Conservation (phyloP, 2,113 vertebrate species). For the Solenodon paradoxus region DNA sequence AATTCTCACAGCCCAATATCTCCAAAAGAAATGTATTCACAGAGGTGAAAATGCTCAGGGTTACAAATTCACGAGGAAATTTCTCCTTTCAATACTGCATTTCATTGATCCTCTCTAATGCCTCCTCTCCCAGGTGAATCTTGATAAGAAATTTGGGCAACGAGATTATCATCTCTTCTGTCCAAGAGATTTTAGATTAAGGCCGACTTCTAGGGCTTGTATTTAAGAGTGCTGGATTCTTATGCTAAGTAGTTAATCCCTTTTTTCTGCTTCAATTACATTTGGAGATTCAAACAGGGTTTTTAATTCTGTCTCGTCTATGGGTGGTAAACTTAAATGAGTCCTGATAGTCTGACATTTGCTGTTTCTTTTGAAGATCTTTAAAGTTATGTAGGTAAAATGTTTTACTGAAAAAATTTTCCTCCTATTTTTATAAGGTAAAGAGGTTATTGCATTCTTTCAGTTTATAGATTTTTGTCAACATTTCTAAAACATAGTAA, state of each 20-base stretch:
- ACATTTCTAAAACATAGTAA: not conserved
- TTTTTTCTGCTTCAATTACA: constrained; percentile 68
- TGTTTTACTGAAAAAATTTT: not conserved
- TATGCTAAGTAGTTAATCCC: constrained; percentile 71
- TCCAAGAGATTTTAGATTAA: constrained; percentile 74
- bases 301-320: constrained; percentile 56
- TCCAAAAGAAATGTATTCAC: constrained; percentile 42
- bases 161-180: constrained; percentile 46
- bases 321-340: not conserved
- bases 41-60: constrained; percentile 22
- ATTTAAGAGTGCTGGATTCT: constrained; percentile 69
- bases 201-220: constrained; percentile 48
- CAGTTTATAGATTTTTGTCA: not conserved
- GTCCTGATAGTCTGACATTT: not conserved
- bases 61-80: constrained; percentile 34
- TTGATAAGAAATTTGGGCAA: constrained; percentile 15
- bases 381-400: not conserved
- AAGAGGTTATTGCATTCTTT: not conserved
- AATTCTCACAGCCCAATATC: constrained; percentile 37
- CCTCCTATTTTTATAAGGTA: not conserved
- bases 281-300: constrained; percentile 57
- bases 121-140: constrained; percentile 22
- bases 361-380: constrained; percentile 27
- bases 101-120: constrained; percentile 7
- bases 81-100: constrained; percentile 30